Evolutionary conservation across 2,113 vertebrate species (phyloP), one percentile per base, ranked within the genome.

Genomic region (Osmerus eperlanus): DNA sequence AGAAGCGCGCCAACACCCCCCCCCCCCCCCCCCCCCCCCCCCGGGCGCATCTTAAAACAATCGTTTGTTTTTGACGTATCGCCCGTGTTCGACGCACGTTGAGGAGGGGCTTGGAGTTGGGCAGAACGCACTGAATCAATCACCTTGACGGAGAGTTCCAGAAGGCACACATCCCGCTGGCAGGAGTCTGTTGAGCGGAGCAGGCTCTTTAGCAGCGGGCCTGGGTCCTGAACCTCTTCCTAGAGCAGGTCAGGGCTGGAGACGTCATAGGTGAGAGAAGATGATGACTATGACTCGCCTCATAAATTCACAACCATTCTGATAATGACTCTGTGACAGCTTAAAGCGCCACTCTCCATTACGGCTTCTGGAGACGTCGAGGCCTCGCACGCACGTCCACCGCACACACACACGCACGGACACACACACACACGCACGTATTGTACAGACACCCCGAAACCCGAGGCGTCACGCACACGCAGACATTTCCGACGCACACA

Each of bases 91-190:
- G 82, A 82, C 77, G 71, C 82, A 83, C 80, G 81, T 87, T 85
- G 86, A 79, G 79, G 83, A 78, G 86, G 83, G 85, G 76, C 89
- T 86, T 87, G 88, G 85, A 87, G 89, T 83, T 85, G 86, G 86
- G 80, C 84, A 89, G 85, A 88, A 85, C 84, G 84, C 23, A 23
- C 23, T 23, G 23, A 86, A 90, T 89, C 87, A 86, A 89, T 89
- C 82, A 86, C 83, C 67, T 66, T 89, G 84, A 89, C 86, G 85
- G 89, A 89, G 84, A 81, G 84, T 81, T 88, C 85, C 84, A 86
- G 86, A 84, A 25, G 54, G 6, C 8, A 1, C 36, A 1, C 5
- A 0, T 6, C 36, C 36, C 8, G 4, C 36, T 7, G 29, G 1
- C 4, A 32, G 36, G 36, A 41, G 36, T 41, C 3, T 41, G 29